These are phyloP conservation scores for Carposina sasakii DNA, from an alignment of 1,140 invertebrate genomes.

Conservation along the genomic window DNA sequence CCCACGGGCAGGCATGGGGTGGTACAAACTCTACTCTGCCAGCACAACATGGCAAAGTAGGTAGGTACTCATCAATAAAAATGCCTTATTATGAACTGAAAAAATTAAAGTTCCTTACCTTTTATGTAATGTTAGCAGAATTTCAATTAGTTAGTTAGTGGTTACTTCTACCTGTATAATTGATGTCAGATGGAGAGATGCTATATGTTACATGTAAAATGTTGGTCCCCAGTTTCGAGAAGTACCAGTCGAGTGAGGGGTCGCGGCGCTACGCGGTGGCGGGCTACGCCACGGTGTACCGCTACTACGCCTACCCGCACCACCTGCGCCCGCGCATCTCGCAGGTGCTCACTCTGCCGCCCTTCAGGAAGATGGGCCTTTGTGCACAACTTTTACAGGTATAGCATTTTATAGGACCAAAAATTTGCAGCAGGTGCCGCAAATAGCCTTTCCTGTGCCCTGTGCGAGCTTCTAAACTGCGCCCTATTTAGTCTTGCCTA, in stretches of 20 bases:
- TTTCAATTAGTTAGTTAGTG: background rate
- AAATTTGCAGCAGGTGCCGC: too few species aligned
- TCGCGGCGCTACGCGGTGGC: slow-evolving; percentile 81
- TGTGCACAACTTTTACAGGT: slow-evolving; percentile 79
- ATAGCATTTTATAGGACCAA: too few species aligned
- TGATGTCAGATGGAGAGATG: background rate
- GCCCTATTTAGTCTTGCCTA: too few species aligned
- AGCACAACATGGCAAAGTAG: too few species aligned
- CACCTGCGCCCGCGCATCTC: slow-evolving; percentile 91
- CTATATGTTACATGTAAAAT: slow-evolving; percentile 8
- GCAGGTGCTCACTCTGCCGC: slow-evolving; percentile 92
- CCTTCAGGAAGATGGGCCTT: slow-evolving; percentile 89
- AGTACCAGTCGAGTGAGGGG: slow-evolving; percentile 79
- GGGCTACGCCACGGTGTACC: slow-evolving; percentile 94
- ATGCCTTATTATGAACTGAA: too few species aligned
- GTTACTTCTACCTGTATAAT: background rate
- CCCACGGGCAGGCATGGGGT: too few species aligned
- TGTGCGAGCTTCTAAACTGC: too few species aligned
- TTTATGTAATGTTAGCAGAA: background rate
- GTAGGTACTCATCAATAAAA: too few species aligned
- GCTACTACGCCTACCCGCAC: slow-evolving; percentile 94
- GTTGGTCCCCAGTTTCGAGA: slow-evolving; percentile 81
- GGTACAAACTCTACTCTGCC: too few species aligned
- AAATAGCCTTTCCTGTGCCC: too few species aligned
- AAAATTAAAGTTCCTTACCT: too few species aligned